Evolutionary conservation across 2,113 vertebrate genomes (phyloP).

Genomic region (Tragulus kanchil): DNA sequence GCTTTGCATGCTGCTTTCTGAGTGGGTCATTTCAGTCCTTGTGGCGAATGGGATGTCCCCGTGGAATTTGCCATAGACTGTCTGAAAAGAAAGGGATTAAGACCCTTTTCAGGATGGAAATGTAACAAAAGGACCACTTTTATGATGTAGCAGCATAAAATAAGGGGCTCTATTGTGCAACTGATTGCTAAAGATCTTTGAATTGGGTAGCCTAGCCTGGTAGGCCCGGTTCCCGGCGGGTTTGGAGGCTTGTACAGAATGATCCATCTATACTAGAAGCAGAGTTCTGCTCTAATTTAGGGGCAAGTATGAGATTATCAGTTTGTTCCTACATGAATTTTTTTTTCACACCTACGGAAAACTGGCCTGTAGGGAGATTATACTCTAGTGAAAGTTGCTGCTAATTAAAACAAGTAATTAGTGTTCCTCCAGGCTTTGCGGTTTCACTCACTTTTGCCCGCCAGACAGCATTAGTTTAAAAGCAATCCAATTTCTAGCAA

Average conservation of each 20-base stretch:
- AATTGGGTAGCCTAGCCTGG: constrained; percentile 89
- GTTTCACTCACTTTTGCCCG: constrained; percentile 92
- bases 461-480: constrained; percentile 92
- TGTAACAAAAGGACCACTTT: constrained; percentile 99
- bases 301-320: constrained; percentile 93
- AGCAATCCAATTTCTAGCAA: constrained; percentile 91
- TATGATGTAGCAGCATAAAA: constrained; percentile 99
- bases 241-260: constrained; percentile 90
- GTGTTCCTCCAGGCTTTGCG: constrained; percentile 95
- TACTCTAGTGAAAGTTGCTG: constrained; percentile 97
- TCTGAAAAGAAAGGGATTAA: constrained; percentile 97
- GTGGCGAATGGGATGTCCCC: constrained; percentile 94
- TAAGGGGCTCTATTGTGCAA: constrained; percentile 94
- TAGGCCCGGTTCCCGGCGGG: constrained; percentile 87
- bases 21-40: constrained; percentile 92
- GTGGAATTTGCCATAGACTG: constrained; percentile 94
- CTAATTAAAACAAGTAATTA: constrained; percentile 99
- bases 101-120: constrained; percentile 95
- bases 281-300: constrained; percentile 90
- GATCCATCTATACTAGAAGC: constrained; percentile 89
- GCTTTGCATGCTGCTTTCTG: constrained; percentile 90
- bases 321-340: constrained; percentile 94
- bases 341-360: constrained; percentile 89
- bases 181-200: constrained; percentile 95
- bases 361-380: constrained; percentile 93